phyloP scores from a whole-genome alignment of 2,888 invertebrate species.

The Branchinecta sandiegonensis region DNA sequence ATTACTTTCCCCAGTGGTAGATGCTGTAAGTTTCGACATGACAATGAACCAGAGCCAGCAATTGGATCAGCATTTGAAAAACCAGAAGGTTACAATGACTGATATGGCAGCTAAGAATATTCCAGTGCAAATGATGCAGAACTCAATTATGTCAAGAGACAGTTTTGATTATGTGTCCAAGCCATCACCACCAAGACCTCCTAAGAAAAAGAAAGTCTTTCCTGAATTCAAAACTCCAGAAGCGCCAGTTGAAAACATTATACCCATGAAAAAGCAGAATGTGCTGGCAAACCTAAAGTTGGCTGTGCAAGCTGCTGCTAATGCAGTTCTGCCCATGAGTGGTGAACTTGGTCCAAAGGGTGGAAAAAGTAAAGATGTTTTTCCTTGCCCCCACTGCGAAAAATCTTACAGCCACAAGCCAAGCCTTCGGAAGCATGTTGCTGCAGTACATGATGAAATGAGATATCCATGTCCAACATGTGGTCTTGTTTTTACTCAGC shows the following conservation, averaged over 20 bases:
- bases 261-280: constrained; percentile 9
- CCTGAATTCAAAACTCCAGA: background rate
- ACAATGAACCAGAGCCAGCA: background rate
- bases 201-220: background rate
- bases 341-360: background rate
- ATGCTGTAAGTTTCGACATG: background rate
- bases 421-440: constrained; percentile 9
- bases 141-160: background rate
- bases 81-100: background rate
- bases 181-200: background rate
- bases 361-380: constrained; percentile 1
- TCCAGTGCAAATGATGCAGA: background rate
- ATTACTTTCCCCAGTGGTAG: background rate
- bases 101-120: background rate
- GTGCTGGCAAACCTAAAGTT: constrained; percentile 4
- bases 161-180: background rate
- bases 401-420: constrained; percentile 12
- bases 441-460: constrained; percentile 11
- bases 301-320: background rate
- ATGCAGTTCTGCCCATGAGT: background rate
- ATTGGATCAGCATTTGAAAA: background rate
- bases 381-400: background rate
- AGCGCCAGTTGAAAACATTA: background rate
- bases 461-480: constrained; percentile 12
- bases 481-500: constrained; percentile 13